phyloP scores from a whole-genome alignment of 2,797 vertebrate genomes.

The Rhyacichthys aspro region DNA sequence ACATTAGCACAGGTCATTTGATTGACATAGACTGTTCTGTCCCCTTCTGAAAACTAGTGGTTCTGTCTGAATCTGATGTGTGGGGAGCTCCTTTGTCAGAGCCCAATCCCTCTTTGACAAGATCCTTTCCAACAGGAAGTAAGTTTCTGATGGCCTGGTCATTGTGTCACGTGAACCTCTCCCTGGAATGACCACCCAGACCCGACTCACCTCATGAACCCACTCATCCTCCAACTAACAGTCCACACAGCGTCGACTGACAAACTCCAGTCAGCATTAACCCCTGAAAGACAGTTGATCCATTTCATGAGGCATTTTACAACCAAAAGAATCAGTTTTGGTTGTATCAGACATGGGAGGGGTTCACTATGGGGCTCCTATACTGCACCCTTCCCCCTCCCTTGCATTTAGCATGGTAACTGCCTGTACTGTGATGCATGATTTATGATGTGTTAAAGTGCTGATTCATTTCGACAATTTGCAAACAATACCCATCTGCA shows the following conservation, averaged over 20 bases:
- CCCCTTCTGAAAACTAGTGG: conserved; percentile 78
- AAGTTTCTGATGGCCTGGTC: conserved; percentile 77
- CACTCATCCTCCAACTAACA: conserved; percentile 40
- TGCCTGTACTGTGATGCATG: conserved; percentile 61
- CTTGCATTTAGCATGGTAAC: conserved; percentile 56
- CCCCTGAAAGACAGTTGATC: conserved; percentile 33
- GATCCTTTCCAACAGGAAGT: conserved; percentile 94
- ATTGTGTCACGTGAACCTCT: conserved; percentile 20
- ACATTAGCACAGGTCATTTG: conserved; percentile 8
- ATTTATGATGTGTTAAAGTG: conserved; percentile 24
- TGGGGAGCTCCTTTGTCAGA: conserved; percentile 77
- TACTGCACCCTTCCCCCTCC: conserved; percentile 16
- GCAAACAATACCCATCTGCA: neutral
- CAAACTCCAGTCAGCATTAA: conserved; percentile 33
- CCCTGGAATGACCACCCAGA: conserved; percentile 61
- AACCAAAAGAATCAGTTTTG: conserved; percentile 22
- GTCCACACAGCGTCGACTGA: conserved; percentile 30
- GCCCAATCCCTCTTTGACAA: conserved; percentile 88
- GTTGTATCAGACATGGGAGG: conserved; percentile 12
- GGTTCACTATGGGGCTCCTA: neutral
- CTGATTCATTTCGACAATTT: neutral
- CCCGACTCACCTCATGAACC: conserved; percentile 50
- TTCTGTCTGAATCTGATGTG: conserved; percentile 80
- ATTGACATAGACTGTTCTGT: conserved; percentile 65
- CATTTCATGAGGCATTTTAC: conserved; percentile 63